Conservation (phyloP, 2,888 invertebrate species). For the Xylota segnis region DNA sequence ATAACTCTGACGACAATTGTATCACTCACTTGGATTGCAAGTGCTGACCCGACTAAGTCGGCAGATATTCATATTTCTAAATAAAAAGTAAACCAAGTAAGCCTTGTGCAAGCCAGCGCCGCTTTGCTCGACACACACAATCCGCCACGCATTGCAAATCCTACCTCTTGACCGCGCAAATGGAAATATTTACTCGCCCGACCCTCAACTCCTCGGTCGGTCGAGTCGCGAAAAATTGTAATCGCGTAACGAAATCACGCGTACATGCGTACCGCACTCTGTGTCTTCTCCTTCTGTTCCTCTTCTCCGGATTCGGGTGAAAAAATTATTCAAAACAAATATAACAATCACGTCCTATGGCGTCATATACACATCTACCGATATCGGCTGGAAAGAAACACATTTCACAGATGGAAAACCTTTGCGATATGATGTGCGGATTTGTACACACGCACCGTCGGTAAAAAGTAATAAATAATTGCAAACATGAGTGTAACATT, state of each 20-base stretch:
- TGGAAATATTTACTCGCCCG: slow-evolving; percentile 44
- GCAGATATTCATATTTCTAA: slow-evolving; percentile 35
- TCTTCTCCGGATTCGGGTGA: slow-evolving; percentile 9
- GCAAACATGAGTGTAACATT: slow-evolving; percentile 33
- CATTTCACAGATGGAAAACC: slow-evolving; percentile 24
- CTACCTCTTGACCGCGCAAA: slow-evolving; percentile 54
- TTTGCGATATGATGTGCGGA: slow-evolving; percentile 23
- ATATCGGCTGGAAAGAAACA: background rate
- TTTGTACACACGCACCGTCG: slow-evolving; percentile 1
- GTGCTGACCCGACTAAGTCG: background rate
- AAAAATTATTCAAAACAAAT: slow-evolving; percentile 54
- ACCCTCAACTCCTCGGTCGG: slow-evolving; percentile 73
- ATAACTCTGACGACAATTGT: no score
- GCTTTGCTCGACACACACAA: slow-evolving; percentile 29
- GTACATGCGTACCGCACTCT: background rate
- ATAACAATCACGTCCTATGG: slow-evolving; percentile 53
- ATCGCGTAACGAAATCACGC: slow-evolving; percentile 49
- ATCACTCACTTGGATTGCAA: background rate
- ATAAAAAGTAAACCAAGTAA: slow-evolving; percentile 39
- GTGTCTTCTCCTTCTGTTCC: slow-evolving; percentile 2
- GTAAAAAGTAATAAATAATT: slow-evolving; percentile 33
- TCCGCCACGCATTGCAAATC: slow-evolving; percentile 25
- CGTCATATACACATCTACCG: slow-evolving; percentile 39
- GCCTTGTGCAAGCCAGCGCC: slow-evolving; percentile 22
- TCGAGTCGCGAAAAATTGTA: slow-evolving; percentile 49